Conservation (phyloP, 1,140 invertebrate genomes). For the Teleogryllus occipitalis region DNA sequence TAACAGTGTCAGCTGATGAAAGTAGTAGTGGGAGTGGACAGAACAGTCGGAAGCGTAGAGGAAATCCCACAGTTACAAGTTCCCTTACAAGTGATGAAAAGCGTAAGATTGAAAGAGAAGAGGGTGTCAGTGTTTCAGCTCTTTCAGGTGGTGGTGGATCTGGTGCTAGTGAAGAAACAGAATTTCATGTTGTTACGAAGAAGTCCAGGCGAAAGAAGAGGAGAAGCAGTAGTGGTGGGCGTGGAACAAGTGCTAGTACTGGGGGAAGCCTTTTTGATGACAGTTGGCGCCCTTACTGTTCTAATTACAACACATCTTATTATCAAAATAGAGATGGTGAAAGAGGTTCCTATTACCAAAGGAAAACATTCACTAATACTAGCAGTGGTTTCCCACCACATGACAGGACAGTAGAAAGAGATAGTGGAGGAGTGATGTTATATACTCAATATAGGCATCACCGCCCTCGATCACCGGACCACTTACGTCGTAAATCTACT, state of each 20-base stretch:
- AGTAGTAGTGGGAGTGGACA: neutral
- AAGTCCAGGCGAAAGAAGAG: conserved; percentile 61
- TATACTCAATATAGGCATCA: conserved; percentile 26
- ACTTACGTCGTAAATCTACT: conserved; percentile 42
- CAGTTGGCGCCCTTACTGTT: neutral
- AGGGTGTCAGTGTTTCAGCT: neutral
- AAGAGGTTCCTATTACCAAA: neutral
- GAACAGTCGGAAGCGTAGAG: neutral
- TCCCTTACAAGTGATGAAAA: neutral
- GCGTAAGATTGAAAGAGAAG: neutral
- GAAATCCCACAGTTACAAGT: neutral
- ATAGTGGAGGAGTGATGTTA: conserved; percentile 25
- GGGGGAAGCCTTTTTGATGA: conserved; percentile 12
- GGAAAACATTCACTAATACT: neutral
- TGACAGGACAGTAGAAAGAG: conserved; percentile 25
- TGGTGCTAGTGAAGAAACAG: conserved; percentile 31
- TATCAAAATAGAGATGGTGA: conserved; percentile 5
- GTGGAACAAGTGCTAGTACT: neutral
- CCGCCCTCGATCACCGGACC: conserved; percentile 18
- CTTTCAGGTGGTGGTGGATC: neutral
- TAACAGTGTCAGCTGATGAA: neutral
- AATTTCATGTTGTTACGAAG: conserved; percentile 64
- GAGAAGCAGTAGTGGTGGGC: conserved; percentile 30
- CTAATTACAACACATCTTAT: neutral
- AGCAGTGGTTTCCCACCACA: conserved; percentile 10